These are phyloP conservation scores for Clangula hyemalis DNA, from an alignment of 2,797 vertebrate species.

Conservation along the genomic window DNA sequence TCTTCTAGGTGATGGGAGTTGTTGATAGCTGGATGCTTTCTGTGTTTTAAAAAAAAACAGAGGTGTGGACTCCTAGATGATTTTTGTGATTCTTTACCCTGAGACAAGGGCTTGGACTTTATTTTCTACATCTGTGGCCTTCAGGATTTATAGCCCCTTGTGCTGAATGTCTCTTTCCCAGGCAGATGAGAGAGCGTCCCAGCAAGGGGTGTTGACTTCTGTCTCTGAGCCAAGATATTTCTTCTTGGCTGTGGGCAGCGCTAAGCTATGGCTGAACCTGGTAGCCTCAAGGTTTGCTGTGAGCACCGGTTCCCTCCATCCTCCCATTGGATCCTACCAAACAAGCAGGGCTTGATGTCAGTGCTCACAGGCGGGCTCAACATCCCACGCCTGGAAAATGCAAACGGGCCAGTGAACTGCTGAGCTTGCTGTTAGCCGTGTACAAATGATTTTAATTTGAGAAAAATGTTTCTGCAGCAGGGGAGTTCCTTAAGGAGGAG, in stretches of 20 bases:
- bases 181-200: neutral
- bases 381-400: neutral
- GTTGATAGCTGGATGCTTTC: neutral
- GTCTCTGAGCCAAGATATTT: slow-evolving; percentile 18
- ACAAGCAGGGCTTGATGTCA: neutral
- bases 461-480: neutral
- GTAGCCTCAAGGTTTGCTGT: fast-evolving
- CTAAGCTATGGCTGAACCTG: neutral
- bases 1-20: neutral
- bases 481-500: no score
- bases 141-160: neutral
- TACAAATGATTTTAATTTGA: neutral
- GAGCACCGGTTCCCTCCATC: neutral
- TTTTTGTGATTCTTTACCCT: neutral
- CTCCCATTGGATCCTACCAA: neutral
- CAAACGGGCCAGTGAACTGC: neutral
- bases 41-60: neutral
- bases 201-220: neutral
- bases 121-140: neutral
- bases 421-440: neutral
- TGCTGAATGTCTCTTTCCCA: neutral
- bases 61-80: neutral
- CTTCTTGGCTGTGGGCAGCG: neutral
- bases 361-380: neutral
- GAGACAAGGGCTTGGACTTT: no score